Conservation (phyloP, 2,888 invertebrate genomes). For the Drosophila flavopinicola region DNA sequence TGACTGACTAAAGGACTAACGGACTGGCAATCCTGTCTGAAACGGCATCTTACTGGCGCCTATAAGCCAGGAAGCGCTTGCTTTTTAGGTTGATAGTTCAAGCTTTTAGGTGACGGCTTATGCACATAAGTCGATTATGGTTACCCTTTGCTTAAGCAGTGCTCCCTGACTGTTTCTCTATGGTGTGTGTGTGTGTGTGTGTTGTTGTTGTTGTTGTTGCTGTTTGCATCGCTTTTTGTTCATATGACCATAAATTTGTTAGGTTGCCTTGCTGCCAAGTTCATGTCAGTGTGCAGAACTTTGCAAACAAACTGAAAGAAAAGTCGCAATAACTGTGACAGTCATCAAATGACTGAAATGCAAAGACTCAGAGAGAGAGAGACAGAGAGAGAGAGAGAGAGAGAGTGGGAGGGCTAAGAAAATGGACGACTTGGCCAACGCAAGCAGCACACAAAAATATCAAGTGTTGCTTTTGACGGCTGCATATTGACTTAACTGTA, state of each 20-base stretch:
- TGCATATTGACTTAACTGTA: conserved; percentile 79
- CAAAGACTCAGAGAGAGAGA: not conserved
- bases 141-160: conserved; percentile 60
- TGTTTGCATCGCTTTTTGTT: conserved; percentile 47
- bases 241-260: conserved; percentile 73
- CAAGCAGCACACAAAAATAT: conserved; percentile 75
- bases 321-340: conserved; percentile 71
- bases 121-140: conserved; percentile 77
- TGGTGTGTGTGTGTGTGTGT: conserved; percentile 6
- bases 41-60: conserved; percentile 38
- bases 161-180: conserved; percentile 2
- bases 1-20: too few relatives aligned
- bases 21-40: conserved; percentile 38
- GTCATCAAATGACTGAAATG: conserved; percentile 39
- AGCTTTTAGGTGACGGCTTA: conserved; percentile 58
- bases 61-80: conserved; percentile 29
- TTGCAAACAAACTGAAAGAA: conserved; percentile 65
- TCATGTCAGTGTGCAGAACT: conserved; percentile 51
- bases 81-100: conserved; percentile 72
- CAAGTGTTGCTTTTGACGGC: conserved; percentile 80
- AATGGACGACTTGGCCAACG: conserved; percentile 33
- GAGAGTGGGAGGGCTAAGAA: conserved; percentile 12
- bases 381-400: not conserved
- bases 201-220: conserved; percentile 2
- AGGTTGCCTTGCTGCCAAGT: conserved; percentile 52